These are phyloP conservation scores for Sanderia malayensis DNA, from an alignment of 30 jellyfish, hydroid and myxozoan genomes.

Conservation along the genomic window DNA sequence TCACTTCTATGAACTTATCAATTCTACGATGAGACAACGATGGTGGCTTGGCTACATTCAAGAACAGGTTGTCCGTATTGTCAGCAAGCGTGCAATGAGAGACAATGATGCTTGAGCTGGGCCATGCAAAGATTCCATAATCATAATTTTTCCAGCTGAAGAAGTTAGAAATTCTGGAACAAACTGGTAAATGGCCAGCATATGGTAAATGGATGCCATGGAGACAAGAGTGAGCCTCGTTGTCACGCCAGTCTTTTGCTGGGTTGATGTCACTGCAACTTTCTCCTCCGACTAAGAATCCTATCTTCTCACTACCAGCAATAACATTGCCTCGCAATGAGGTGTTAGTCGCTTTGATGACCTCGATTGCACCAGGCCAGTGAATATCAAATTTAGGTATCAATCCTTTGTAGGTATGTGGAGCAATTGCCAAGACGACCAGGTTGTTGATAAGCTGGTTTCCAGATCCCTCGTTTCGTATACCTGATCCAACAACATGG, in stretches of 20 bases:
- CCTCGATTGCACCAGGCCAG: conserved; percentile 97
- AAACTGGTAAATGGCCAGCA: conserved; percentile 21
- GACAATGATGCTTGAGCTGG: conserved; percentile 50
- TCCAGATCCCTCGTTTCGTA: conserved; percentile 69
- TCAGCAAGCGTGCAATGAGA: conserved; percentile 76
- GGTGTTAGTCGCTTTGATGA: conserved; percentile 42
- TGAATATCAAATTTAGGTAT: conserved; percentile 41
- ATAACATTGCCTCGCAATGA: conserved; percentile 77
- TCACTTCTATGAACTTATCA: conserved; percentile 40
- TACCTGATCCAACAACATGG: conserved; percentile 85
- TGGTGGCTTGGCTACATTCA: conserved; percentile 68
- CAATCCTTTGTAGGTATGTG: conserved; percentile 50
- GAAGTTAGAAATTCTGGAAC: conserved; percentile 56
- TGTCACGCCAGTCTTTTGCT: conserved; percentile 18
- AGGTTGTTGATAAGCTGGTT: conserved; percentile 71
- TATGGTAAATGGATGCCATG: conserved; percentile 73
- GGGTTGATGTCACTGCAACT: conserved; percentile 40
- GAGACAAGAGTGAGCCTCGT: conserved; percentile 71
- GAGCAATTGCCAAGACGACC: conserved; percentile 54
- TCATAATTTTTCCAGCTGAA: conserved; percentile 79
- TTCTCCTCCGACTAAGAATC: conserved; percentile 64
- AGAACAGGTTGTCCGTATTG: conserved; percentile 33
- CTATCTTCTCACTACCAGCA: conserved; percentile 94
- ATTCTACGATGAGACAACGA: conserved; percentile 53
- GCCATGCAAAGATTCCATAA: conserved; percentile 83